Percentiles rank a stretch among this genome's conserved stretches.
These are phyloP conservation scores for Trematomus loennbergii DNA, from an alignment of 2,113 vertebrate species.

Conservation along the genomic window DNA sequence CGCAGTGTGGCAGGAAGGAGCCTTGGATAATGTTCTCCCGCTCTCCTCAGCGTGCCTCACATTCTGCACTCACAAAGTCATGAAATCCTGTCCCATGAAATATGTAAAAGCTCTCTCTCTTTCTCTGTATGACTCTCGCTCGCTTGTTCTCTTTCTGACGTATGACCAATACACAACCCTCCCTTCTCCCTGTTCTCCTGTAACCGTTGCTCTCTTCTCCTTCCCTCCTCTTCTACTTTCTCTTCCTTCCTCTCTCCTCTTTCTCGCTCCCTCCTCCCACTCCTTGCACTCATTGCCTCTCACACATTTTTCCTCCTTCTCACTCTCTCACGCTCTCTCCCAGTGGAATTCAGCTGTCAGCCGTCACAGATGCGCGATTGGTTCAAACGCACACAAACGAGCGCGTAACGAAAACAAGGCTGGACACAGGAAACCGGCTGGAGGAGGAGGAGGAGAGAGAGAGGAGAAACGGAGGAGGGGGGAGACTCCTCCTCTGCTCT, in stretches of 20 bases:
- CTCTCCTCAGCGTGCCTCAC: constrained; percentile 74
- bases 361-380: constrained; percentile 72
- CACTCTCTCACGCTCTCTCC: constrained; percentile 67
- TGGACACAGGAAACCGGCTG: constrained; percentile 78
- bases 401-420: constrained; percentile 78
- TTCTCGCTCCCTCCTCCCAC: constrained; percentile 54
- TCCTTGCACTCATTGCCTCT: constrained; percentile 62
- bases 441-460: constrained; percentile 62
- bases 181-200: constrained; percentile 60
- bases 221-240: constrained; percentile 65
- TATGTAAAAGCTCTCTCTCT: constrained; percentile 63
- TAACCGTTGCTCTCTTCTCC: constrained; percentile 55
- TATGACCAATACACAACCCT: constrained; percentile 71
- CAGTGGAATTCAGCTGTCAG: constrained; percentile 82
- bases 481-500: constrained; percentile 73
- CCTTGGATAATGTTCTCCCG: constrained; percentile 74
- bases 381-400: constrained; percentile 74
- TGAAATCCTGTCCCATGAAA: constrained; percentile 77
- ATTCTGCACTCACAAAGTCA: constrained; percentile 78
- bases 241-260: constrained; percentile 50
- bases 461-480: constrained; percentile 49
- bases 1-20: constrained; percentile 75
- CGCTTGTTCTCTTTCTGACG: constrained; percentile 62
- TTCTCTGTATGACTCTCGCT: constrained; percentile 17
- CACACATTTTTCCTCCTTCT: constrained; percentile 59